Evolutionary conservation across 2,888 invertebrate species (phyloP).

Genomic region (Drosophila buzzatii): DNA sequence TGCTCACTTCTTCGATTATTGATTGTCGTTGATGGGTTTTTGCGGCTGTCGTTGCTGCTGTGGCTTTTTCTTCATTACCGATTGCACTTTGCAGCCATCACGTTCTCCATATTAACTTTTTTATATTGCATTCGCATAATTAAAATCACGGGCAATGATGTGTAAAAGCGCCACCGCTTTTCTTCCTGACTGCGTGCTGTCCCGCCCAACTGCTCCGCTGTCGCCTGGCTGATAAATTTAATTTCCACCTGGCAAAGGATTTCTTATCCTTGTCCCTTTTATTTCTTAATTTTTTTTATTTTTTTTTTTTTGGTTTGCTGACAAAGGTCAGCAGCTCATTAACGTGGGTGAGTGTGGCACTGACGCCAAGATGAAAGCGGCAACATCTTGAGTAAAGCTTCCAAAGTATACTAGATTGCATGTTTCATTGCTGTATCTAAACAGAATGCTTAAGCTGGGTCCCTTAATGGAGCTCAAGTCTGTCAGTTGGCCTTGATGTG

Average conservation of each 20-base stretch:
- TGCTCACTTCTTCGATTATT: constrained; percentile 40
- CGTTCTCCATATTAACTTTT: constrained; percentile 14
- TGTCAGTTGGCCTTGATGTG: neutral
- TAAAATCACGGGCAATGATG: constrained; percentile 72
- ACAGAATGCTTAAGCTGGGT: constrained; percentile 5
- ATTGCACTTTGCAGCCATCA: constrained; percentile 33
- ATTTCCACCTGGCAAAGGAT: constrained; percentile 37
- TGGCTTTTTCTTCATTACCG: constrained; percentile 5
- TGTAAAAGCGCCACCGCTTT: constrained; percentile 39
- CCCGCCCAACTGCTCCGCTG: constrained; percentile 3
- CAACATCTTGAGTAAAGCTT: constrained; percentile 25
- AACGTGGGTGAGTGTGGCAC: constrained; percentile 10
- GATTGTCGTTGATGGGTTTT: constrained; percentile 40
- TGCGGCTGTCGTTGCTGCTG: constrained; percentile 1
- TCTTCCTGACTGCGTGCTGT: neutral
- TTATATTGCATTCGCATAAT: constrained; percentile 60
- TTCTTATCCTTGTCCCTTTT: constrained; percentile 24
- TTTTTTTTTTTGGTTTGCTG: constrained; percentile 19
- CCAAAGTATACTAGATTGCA: constrained; percentile 2
- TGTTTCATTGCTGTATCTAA: neutral
- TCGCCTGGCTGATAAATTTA: constrained; percentile 39
- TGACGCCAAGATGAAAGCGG: neutral
- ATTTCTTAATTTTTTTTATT: constrained; percentile 4
- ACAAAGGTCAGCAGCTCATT: constrained; percentile 62
- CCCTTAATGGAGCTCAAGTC: neutral